Evolutionary conservation across 2,888 invertebrate genomes (phyloP), one percentile per base, ranked within the genome.

Genomic region (Epinotia demarniana): DNA sequence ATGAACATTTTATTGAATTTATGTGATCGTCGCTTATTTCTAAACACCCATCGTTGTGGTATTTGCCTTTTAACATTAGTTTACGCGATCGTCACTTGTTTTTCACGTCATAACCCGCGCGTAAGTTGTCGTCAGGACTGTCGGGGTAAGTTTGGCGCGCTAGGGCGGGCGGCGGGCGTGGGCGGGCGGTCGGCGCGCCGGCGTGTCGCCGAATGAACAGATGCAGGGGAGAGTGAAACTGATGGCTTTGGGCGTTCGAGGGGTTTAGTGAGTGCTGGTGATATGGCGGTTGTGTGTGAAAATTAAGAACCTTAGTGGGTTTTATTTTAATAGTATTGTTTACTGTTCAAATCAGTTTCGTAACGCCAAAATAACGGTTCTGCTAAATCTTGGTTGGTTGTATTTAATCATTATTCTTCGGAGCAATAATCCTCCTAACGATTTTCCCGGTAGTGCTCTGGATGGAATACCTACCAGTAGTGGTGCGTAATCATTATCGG

Each of bases 111-210:
- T 0, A 49, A 16, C 49, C 2, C 53, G 8, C 57, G 57, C 57
- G 57, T 12, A 6, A 57, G 57, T 55, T 23, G 27, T 16, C 43
- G 68, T 49, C 16, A 4, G 33, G 19, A 19, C 19, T 16, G 57
- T 46, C 64, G 64, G 12, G 39, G 57, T 23, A 68, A 68, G 19
- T 64, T 69, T 43, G 16, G 33, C 66, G 46, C 33, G 49, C 80
- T 66, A 72, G 81, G 81, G 80, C 74, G 74, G 67, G 72, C 62
- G 70, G 73, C 66, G 72, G 13, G 62, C 62, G 63, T 58, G 79
- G 83, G 83, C 84, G 82, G 81, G 81, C 82, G 80, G 81, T 69
- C 73, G 23, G 77, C 79, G 61, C 81, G 81, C 79, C 82, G 82
- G 78, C 82, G 78, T 75, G 78, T 57, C 72, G 80, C 85, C 81